phyloP scores from a whole-genome alignment of 2,888 invertebrate species.

The Lypha dubia region DNA sequence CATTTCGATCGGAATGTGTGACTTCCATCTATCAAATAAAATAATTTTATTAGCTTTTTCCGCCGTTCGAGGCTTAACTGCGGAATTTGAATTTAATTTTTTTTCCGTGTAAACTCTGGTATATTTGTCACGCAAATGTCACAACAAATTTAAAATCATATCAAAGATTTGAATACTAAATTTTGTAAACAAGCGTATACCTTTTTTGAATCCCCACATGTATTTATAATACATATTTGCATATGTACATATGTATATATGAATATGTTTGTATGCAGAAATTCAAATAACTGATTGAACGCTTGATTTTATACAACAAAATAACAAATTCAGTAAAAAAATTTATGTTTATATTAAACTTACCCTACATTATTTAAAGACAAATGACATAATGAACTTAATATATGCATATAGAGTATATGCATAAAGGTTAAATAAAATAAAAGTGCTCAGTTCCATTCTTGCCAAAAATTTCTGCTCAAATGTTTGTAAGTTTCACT shows the following conservation, averaged over 20 bases:
- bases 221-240: background rate
- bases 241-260: background rate
- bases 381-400: too few species aligned
- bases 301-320: background rate
- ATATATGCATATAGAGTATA: too few species aligned
- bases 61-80: too few species aligned
- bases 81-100: too few species aligned
- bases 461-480: too few species aligned
- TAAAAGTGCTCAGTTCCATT: too few species aligned
- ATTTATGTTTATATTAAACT: background rate
- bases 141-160: conserved; percentile 60
- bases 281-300: background rate
- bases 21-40: too few species aligned
- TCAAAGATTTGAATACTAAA: conserved; percentile 47
- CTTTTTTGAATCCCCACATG: background rate
- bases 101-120: conserved; percentile 10
- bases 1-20: too few species aligned
- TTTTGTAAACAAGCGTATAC: conserved; percentile 44
- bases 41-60: too few species aligned
- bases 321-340: background rate
- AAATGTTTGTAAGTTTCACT: too few species aligned
- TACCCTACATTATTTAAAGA: too few species aligned
- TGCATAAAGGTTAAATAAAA: too few species aligned
- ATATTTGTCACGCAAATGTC: conserved; percentile 44
- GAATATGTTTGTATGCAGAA: background rate